A percentile compares a stretch with the other conserved stretches of the same genome.
These are phyloP conservation scores for Apodemia mormo DNA, from an alignment of 2,888 invertebrate genomes.

Conservation along the genomic window DNA sequence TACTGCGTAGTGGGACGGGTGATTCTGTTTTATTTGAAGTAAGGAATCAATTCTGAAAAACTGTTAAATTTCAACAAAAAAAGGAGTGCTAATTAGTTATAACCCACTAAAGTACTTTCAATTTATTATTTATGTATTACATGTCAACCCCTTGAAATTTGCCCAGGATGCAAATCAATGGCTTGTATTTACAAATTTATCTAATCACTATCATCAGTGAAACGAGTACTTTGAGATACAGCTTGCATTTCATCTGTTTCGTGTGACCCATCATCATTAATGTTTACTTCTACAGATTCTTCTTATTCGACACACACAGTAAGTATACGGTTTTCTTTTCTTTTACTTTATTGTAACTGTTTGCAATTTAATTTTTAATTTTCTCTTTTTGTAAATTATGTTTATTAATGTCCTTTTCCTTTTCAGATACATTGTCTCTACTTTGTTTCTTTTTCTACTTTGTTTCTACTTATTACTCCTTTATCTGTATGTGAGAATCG, in stretches of 20 bases:
- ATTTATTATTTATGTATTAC: no score
- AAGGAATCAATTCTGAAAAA: no score
- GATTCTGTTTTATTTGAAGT: no score
- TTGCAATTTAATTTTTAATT: conserved; percentile 2
- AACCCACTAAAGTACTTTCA: no score
- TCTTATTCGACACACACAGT: not conserved
- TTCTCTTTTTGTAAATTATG: not conserved
- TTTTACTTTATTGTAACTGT: conserved; percentile 4
- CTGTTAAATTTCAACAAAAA: no score
- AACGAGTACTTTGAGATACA: not conserved
- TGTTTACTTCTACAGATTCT: not conserved
- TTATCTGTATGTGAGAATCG: conserved; percentile 10
- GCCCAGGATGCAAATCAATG: no score
- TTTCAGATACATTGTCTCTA: not conserved
- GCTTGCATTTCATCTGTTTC: conserved; percentile 3
- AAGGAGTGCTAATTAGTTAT: no score
- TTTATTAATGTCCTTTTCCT: conserved; percentile 2
- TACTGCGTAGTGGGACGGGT: no score
- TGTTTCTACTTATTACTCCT: conserved; percentile 19
- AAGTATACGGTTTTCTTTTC: not conserved
- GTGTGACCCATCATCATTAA: conserved; percentile 2
- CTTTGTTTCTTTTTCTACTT: not conserved
- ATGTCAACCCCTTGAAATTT: no score
- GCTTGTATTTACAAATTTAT: not conserved
- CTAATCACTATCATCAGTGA: not conserved